Evolutionary conservation across 1,140 invertebrate species (phyloP).

Genomic region (Cherax destructor): DNA sequence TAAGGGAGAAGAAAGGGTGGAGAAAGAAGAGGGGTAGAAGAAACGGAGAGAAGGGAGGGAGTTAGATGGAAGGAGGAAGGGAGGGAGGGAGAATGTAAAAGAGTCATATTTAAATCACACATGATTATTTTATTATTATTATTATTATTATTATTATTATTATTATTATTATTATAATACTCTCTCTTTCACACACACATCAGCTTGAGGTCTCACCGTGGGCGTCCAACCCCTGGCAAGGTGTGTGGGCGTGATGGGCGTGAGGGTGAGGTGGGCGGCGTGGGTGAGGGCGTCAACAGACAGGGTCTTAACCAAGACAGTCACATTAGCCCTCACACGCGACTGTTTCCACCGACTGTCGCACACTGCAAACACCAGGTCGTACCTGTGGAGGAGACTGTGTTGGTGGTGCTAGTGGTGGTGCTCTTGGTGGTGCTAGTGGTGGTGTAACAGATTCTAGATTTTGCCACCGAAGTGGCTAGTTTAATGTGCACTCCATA

Average conservation of each 20-base stretch:
- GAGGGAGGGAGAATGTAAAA: too few species aligned
- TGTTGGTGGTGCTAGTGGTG: too few species aligned
- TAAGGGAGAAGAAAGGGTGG: not conserved
- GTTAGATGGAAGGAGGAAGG: too few species aligned
- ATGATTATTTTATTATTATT: too few species aligned
- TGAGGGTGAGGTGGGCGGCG: slow-evolving; percentile 7
- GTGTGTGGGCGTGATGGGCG: not conserved
- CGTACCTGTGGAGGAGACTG: not conserved
- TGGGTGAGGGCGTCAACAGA: not conserved
- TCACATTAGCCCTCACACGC: slow-evolving; percentile 12
- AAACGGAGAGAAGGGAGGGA: too few species aligned
- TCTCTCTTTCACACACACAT: not conserved
- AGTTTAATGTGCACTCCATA: too few species aligned
- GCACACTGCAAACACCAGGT: not conserved
- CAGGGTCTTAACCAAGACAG: not conserved
- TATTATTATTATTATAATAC: too few species aligned
- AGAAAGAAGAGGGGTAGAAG: not conserved
- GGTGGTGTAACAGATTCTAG: too few species aligned
- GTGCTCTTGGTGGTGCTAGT: too few species aligned
- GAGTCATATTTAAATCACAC: too few species aligned
- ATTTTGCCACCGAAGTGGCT: too few species aligned
- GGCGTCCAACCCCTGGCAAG: slow-evolving; percentile 7
- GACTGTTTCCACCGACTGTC: not conserved
- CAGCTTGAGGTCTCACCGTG: not conserved
- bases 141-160: too few species aligned